phyloP scores from a whole-genome alignment of 2,113 vertebrate genomes.

The Otocyon megalotis region DNA sequence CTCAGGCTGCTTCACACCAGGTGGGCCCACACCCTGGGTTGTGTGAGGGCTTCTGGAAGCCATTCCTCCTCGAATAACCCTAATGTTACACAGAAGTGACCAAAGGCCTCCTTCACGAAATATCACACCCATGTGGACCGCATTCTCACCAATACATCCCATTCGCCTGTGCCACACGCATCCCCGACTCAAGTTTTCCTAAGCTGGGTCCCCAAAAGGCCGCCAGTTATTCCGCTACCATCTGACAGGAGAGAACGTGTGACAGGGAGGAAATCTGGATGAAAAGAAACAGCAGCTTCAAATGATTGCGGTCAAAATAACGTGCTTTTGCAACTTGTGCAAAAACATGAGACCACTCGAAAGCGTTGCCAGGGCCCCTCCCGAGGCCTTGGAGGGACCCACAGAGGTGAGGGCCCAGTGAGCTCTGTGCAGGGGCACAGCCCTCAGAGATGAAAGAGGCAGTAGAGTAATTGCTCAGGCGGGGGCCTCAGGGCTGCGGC shows the following conservation, averaged over 20 bases:
- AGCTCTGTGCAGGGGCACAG: background rate
- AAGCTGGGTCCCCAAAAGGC: background rate
- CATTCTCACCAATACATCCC: background rate
- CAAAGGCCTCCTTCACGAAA: background rate
- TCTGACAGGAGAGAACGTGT: background rate
- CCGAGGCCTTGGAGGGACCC: background rate
- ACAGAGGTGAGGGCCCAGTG: background rate
- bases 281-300: slow-evolving; percentile 47
- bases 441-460: slow-evolving; percentile 76
- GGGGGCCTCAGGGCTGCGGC: slow-evolving; percentile 17
- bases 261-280: background rate
- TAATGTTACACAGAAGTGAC: background rate
- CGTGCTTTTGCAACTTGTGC: slow-evolving; percentile 42
- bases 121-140: background rate
- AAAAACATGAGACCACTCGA: background rate
- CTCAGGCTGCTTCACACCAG: background rate
- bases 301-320: slow-evolving; percentile 26
- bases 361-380: background rate
- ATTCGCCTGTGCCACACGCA: background rate
- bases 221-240: background rate
- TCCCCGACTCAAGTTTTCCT: background rate
- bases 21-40: background rate
- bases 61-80: background rate
- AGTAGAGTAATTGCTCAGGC: slow-evolving; percentile 57
- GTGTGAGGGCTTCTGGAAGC: background rate